Conservation (phyloP, 2,113 vertebrate genomes). For the Anolis carolinensis region DNA sequence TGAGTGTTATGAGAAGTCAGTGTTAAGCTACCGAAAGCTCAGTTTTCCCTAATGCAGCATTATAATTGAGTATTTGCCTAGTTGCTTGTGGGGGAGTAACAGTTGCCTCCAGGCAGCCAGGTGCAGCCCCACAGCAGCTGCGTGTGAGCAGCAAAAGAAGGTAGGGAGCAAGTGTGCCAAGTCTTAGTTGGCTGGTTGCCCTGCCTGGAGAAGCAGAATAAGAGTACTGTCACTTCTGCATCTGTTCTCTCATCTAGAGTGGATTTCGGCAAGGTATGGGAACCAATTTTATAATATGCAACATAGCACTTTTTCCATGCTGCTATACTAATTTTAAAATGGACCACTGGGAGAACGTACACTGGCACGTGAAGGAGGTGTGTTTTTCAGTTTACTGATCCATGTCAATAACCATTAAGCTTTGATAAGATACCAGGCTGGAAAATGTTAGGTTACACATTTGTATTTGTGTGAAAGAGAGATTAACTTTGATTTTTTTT, state of each 20-base stretch:
- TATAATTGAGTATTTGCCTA: constrained; percentile 20
- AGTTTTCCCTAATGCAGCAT: constrained; percentile 4
- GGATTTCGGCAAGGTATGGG: not conserved
- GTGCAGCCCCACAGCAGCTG: constrained; percentile 28
- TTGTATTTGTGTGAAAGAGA: too few species aligned
- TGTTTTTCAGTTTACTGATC: not conserved
- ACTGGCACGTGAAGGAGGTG: not conserved
- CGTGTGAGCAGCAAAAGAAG: constrained; percentile 1
- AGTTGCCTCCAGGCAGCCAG: constrained; percentile 17
- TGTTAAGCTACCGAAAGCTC: not conserved
- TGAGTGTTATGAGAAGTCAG: not conserved
- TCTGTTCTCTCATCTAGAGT: not conserved
- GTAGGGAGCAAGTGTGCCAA: constrained; percentile 6
- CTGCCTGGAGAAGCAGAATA: constrained; percentile 6
- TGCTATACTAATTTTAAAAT: not conserved
- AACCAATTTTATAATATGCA: not conserved
- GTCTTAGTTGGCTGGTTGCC: constrained; percentile 23
- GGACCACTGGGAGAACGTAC: not conserved
- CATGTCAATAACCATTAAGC: not conserved
- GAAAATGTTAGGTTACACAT: not conserved
- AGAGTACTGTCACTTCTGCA: constrained; percentile 5
- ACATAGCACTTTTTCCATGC: not conserved
- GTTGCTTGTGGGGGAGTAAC: not conserved
- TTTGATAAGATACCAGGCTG: not conserved
- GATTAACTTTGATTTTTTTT: not conserved